phyloP scores from a whole-genome alignment of 1,140 invertebrate species.

The Centruroides sculpturatus region DNA sequence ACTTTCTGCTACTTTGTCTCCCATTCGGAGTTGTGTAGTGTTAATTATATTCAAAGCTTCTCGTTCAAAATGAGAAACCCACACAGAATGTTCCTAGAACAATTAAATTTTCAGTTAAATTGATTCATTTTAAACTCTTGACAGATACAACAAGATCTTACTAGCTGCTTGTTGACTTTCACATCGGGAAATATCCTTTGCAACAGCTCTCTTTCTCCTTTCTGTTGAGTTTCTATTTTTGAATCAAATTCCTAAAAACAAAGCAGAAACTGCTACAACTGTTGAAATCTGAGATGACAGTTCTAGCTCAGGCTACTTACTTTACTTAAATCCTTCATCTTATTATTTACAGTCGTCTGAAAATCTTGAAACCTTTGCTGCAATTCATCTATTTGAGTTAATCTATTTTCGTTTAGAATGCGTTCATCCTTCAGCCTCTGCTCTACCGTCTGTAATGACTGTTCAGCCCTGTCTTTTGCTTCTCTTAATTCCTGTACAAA shows the following conservation, averaged over 20 bases:
- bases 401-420: background rate
- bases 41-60: too few species aligned
- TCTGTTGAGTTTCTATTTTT: slow-evolving; percentile 1
- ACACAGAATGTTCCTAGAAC: too few species aligned
- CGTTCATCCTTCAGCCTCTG: background rate
- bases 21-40: too few species aligned
- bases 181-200: slow-evolving; percentile 11
- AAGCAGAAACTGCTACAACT: too few species aligned
- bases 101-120: too few species aligned
- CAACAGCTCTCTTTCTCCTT: slow-evolving; percentile 2
- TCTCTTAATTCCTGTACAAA: background rate
- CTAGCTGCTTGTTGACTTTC: slow-evolving; percentile 7
- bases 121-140: too few species aligned
- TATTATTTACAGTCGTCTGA: too few species aligned
- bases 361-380: too few species aligned
- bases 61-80: too few species aligned
- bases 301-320: background rate
- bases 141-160: background rate
- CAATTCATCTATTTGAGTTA: background rate
- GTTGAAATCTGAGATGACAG: too few species aligned
- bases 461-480: background rate
- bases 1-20: too few species aligned
- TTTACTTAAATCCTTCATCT: too few species aligned
- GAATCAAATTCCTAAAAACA: background rate
- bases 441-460: background rate